Evolutionary conservation across 2,888 invertebrate species (phyloP).

Genomic region (Epistrophe eligans): DNA sequence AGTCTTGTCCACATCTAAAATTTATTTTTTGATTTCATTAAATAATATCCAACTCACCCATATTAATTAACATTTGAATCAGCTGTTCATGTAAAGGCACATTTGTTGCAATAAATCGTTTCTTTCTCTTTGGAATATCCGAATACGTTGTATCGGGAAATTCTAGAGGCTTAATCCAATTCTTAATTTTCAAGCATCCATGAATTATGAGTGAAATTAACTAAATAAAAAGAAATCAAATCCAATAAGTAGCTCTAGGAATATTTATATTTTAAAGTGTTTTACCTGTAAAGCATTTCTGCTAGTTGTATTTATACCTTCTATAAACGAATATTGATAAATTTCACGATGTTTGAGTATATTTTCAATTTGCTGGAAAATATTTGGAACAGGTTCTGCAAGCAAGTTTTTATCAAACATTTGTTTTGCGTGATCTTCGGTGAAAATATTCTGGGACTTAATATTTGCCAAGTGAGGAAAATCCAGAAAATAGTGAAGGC

Average conservation of each 20-base stretch:
- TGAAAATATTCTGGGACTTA: slow-evolving; percentile 79
- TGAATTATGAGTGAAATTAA: slow-evolving; percentile 81
- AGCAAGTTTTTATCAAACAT: slow-evolving; percentile 85
- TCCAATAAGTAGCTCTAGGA: neutral
- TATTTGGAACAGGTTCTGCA: slow-evolving; percentile 85
- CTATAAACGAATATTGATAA: slow-evolving; percentile 89
- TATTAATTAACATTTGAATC: slow-evolving; percentile 81
- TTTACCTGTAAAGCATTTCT: slow-evolving; percentile 90
- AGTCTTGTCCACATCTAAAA: too few relatives aligned
- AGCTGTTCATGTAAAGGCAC: slow-evolving; percentile 81
- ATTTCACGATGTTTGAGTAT: slow-evolving; percentile 86
- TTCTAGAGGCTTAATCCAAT: slow-evolving; percentile 82
- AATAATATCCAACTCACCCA: slow-evolving; percentile 79
- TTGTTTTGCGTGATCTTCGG: slow-evolving; percentile 85
- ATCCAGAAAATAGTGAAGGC: slow-evolving; percentile 93
- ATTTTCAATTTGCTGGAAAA: slow-evolving; percentile 89
- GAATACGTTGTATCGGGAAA: slow-evolving; percentile 79
- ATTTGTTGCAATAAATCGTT: slow-evolving; percentile 80
- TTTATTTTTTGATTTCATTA: too few relatives aligned
- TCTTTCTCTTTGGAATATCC: slow-evolving; percentile 78
- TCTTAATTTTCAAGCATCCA: slow-evolving; percentile 80
- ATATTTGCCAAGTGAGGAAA: slow-evolving; percentile 87
- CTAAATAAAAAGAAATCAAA: slow-evolving; percentile 72
- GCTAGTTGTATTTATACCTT: slow-evolving; percentile 89
- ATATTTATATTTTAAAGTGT: neutral